Conservation (phyloP, 1,140 invertebrate genomes). For the Scaptomyza hsui region DNA sequence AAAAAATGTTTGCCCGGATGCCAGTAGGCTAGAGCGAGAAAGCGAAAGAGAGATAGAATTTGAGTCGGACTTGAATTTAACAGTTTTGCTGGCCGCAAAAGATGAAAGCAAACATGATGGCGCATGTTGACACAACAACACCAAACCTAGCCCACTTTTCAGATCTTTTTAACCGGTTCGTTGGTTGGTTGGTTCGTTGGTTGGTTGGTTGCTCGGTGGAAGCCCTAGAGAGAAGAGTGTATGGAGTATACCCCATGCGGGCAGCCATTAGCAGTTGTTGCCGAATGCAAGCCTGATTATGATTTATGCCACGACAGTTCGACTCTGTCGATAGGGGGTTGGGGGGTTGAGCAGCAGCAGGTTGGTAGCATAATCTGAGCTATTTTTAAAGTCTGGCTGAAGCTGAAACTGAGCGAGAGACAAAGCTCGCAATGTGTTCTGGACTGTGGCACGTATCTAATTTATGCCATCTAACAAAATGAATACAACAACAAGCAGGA, state of each 20-base stretch:
- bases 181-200: no score
- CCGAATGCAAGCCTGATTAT: constrained; percentile 43
- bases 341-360: background rate
- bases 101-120: constrained; percentile 66
- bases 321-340: constrained; percentile 4
- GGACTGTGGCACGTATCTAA: constrained; percentile 74
- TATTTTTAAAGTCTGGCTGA: constrained; percentile 46
- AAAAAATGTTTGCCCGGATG: constrained; percentile 63
- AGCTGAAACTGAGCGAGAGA: background rate
- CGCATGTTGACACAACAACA: constrained; percentile 45
- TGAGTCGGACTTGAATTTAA: constrained; percentile 58
- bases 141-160: background rate
- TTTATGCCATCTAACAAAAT: constrained; percentile 80
- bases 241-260: constrained; percentile 27
- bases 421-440: constrained; percentile 34
- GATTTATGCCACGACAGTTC: constrained; percentile 52
- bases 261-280: constrained; percentile 48
- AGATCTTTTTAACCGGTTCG: background rate
- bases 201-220: no score
- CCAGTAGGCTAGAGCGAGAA: no score
- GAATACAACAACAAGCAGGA: constrained; percentile 62
- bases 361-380: constrained; percentile 34
- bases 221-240: background rate
- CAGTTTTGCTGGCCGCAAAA: constrained; percentile 45
- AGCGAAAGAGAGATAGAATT: no score